A percentile compares a stretch with the other conserved stretches of the same genome.
Evolutionary conservation across 2,888 invertebrate species (phyloP).

Genomic region (Callimorpha dominula): DNA sequence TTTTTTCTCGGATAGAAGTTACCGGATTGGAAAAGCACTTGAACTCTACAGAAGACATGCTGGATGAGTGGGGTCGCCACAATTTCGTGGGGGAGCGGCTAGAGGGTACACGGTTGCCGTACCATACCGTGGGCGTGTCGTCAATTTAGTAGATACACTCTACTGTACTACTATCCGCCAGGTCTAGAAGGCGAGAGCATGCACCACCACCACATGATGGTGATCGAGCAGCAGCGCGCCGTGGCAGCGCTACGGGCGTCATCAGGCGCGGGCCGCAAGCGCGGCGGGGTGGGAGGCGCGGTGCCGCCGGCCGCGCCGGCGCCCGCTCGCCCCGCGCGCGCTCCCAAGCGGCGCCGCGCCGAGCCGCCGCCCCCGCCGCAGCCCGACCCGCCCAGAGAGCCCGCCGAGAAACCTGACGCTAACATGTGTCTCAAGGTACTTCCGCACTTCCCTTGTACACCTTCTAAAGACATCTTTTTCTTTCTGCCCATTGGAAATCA

Average conservation of each 20-base stretch:
- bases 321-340: constrained; percentile 71
- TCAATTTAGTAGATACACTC: too few relatives aligned
- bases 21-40: too few relatives aligned
- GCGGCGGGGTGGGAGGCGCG: constrained; percentile 26
- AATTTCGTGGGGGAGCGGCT: too few relatives aligned
- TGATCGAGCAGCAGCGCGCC: constrained; percentile 86
- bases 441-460: not conserved
- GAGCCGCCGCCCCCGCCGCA: constrained; percentile 80
- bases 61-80: too few relatives aligned
- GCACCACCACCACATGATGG: constrained; percentile 88
- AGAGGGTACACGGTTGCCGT: too few relatives aligned
- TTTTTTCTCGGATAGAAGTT: too few relatives aligned
- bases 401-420: constrained; percentile 93
- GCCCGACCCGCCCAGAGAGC: constrained; percentile 88
- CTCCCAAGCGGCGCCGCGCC: constrained; percentile 68
- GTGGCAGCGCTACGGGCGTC: constrained; percentile 75
- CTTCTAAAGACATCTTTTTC: not conserved
- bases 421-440: constrained; percentile 93
- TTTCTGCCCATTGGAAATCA: too few relatives aligned
- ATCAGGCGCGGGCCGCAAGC: constrained; percentile 60
- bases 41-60: too few relatives aligned
- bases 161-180: constrained; percentile 33
- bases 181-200: constrained; percentile 85
- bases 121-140: too few relatives aligned
- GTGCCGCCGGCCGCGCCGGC: constrained; percentile 56